A percentile compares a stretch with the other conserved stretches of the same genome.
These are phyloP conservation scores for Erannis defoliaria DNA, from an alignment of 2,888 invertebrate species.

Conservation along the genomic window DNA sequence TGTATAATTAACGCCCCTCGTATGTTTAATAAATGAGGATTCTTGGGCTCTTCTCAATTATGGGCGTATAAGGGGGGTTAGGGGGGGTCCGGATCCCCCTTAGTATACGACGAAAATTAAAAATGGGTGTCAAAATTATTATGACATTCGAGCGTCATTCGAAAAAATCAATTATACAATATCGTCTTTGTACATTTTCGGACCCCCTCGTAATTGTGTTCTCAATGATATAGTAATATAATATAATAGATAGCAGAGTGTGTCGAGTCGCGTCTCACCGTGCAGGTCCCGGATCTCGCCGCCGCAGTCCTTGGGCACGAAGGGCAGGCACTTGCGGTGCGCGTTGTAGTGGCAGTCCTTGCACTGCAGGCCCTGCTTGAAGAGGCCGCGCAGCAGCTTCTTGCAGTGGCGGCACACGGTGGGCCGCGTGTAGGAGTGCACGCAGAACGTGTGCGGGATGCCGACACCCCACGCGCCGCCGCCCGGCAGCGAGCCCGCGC, in stretches of 20 bases:
- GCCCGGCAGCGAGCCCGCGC: conserved; percentile 83
- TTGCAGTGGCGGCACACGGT: conserved; percentile 99
- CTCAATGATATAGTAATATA: too few relatives aligned
- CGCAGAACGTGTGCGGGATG: conserved; percentile 97
- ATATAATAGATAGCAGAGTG: neutral
- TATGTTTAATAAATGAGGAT: too few relatives aligned
- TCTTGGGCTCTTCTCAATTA: too few relatives aligned
- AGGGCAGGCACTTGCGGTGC: conserved; percentile 97
- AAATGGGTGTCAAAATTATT: too few relatives aligned
- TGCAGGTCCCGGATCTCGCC: conserved; percentile 89
- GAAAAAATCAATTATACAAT: too few relatives aligned
- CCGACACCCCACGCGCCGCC: conserved; percentile 50
- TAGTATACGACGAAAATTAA: too few relatives aligned
- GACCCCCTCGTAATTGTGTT: too few relatives aligned
- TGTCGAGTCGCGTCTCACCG: conserved; percentile 59
- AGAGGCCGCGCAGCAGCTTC: conserved; percentile 97
- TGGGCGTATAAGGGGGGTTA: too few relatives aligned
- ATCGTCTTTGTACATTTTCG: too few relatives aligned
- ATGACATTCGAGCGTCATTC: too few relatives aligned
- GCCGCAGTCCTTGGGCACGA: conserved; percentile 95
- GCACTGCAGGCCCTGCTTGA: conserved; percentile 98
- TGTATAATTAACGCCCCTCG: too few relatives aligned
- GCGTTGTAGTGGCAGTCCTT: conserved; percentile 98
- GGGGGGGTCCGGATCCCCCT: too few relatives aligned
- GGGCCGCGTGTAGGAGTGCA: conserved; percentile 98